phyloP scores from a whole-genome alignment of 2,888 invertebrate genomes.

The Meghimatium bilineatum region DNA sequence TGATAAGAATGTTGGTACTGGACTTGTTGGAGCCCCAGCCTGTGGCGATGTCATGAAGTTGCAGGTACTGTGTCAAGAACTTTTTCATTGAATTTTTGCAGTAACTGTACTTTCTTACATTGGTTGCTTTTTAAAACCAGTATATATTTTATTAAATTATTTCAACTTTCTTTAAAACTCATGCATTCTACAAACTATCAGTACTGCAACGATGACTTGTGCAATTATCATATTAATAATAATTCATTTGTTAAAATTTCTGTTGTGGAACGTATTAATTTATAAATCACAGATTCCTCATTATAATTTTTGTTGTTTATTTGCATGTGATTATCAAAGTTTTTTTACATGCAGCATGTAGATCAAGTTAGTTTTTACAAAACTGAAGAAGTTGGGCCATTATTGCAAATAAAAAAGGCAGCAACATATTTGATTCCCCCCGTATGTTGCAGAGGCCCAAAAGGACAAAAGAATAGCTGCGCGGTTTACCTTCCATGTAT shows the following conservation, averaged over 20 bases:
- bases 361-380: no score
- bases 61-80: conserved; percentile 81
- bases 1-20: conserved; percentile 95
- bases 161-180: no score
- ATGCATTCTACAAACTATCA: no score
- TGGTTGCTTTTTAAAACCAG: background rate
- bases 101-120: background rate
- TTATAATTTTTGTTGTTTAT: background rate
- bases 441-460: no score
- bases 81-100: background rate
- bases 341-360: no score
- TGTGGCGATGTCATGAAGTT: conserved; percentile 99
- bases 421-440: no score
- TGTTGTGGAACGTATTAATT: background rate
- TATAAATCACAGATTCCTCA: background rate
- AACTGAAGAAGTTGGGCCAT: no score
- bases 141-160: background rate
- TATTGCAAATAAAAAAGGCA: no score
- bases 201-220: no score
- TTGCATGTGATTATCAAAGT: no score
- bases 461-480: no score
- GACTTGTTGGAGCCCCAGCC: conserved; percentile 98
- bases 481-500: no score
- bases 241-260: background rate
- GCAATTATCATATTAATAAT: background rate